Base-by-base conservation (phyloP, 2,113 vertebrate species). In the Isichthys henryi region DNA sequence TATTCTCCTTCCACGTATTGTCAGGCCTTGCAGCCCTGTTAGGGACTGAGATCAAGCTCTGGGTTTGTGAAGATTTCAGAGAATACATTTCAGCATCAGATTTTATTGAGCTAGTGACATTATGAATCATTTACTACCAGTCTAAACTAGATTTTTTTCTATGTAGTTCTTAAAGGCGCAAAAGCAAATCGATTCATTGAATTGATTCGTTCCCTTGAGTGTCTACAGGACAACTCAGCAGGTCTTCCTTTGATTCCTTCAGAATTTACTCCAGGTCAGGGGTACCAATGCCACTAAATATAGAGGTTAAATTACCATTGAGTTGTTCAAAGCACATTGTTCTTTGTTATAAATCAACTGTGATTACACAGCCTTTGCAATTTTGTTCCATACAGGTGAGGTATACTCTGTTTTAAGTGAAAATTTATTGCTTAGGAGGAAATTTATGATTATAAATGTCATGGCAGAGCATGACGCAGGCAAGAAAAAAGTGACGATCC, bases 101-200 rank as follows among this genome's bases (percentile, higher is more conserved):
- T 86, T 50, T 27, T 48, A 50, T 50, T 35, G 49, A 49, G 13
- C 46, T 86, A 27, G 46, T 86, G 83, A 86, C 84, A 50, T 46
- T 50, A 86, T 50, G 23, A 86, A 50, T 48, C 48, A 86, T 86
- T 86, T 49, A 49, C 45, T 83, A 46, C 80, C 48, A n/a, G 21
- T 86, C 84, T 48, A 48, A n/a, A 48, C 48, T 86, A 27, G 84
- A 27, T 49, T 21, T 86, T 86, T 86, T 86, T 35, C 84, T 86
- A 48, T 13, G 19, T 11, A 31, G 84, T 52, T 50, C 84, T 52
- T 86, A 86, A 86, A 86, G n/a, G 45, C 11, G 2, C 84, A 86
- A 86, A 46, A 17, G 13, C n/a, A 52, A 86, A 52, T 31, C 4
- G 43, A 84, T 46, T 84, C 3, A 19, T 19, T 82, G 43, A 52